These are phyloP conservation scores for Plebejus argus DNA, from an alignment of 2,888 invertebrate species.

Conservation along the genomic window DNA sequence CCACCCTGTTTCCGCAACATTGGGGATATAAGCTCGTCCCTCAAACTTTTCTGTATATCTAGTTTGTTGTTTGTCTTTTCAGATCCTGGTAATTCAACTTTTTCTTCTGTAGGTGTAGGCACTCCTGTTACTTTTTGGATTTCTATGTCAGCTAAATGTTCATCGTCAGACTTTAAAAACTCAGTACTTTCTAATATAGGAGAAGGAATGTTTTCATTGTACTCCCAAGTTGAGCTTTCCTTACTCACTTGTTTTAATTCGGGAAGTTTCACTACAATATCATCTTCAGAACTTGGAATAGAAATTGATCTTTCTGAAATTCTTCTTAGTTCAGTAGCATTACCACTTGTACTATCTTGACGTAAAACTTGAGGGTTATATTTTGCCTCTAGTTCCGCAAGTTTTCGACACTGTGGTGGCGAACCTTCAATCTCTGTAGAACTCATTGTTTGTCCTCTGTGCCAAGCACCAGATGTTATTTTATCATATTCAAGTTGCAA, in stretches of 20 bases:
- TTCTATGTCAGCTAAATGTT: slow-evolving; percentile 78
- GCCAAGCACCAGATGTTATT: slow-evolving; percentile 84
- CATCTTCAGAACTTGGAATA: slow-evolving; percentile 88
- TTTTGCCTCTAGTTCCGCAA: slow-evolving; percentile 83
- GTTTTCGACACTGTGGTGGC: slow-evolving; percentile 85
- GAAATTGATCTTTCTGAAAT: slow-evolving; percentile 88
- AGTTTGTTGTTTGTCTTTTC: slow-evolving; percentile 61
- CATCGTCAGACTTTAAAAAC: slow-evolving; percentile 82
- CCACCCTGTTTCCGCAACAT: slow-evolving; percentile 86
- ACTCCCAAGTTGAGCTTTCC: slow-evolving; percentile 82
- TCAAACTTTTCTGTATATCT: slow-evolving; percentile 76
- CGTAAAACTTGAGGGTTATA: slow-evolving; percentile 82
- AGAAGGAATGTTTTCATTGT: slow-evolving; percentile 83
- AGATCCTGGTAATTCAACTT: slow-evolving; percentile 53
- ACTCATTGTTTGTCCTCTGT: slow-evolving; percentile 87
- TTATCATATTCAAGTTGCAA: slow-evolving; percentile 86
- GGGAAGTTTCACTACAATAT: slow-evolving; percentile 81
- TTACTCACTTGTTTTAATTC: slow-evolving; percentile 76
- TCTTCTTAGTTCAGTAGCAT: slow-evolving; percentile 84
- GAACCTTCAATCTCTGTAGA: slow-evolving; percentile 90
- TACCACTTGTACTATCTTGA: slow-evolving; percentile 81
- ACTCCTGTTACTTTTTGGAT: slow-evolving; percentile 79
- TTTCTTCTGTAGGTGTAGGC: slow-evolving; percentile 60
- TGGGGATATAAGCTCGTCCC: slow-evolving; percentile 86
- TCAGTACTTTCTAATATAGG: slow-evolving; percentile 83